A percentile compares a stretch with the other conserved stretches of the same genome.
These are phyloP conservation scores for Xenopus tropicalis DNA, from an alignment of 2,113 vertebrate species.

Conservation along the genomic window UCB_Xtro_10.0 CM004446.2:73053001-73053500, in stretches of 20 bases:
- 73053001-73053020: too few species aligned
- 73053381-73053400: constrained; percentile 9
- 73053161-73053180: too few species aligned
- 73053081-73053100: too few species aligned
- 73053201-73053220: constrained; percentile 93
- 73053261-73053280: constrained; percentile 94
- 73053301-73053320: constrained; percentile 97
- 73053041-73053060: too few species aligned
- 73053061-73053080: too few species aligned
- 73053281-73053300: constrained; percentile 98
- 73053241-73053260: constrained; percentile 97
- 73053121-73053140: too few species aligned
- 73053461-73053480: background rate
- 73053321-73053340: constrained; percentile 97
- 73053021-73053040: too few species aligned
- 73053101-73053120: too few species aligned
- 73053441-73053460: background rate
- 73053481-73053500: too few species aligned
- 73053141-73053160: too few species aligned
- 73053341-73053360: constrained; percentile 95
- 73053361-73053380: constrained; percentile 92
- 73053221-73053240: constrained; percentile 95
- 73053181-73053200: constrained; percentile 79
- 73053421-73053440: background rate
- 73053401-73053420: background rate